A percentile compares a stretch with the other conserved stretches of the same genome.
Conservation (phyloP, 2,888 invertebrate genomes). For the Prionchulus punctatus region DNA sequence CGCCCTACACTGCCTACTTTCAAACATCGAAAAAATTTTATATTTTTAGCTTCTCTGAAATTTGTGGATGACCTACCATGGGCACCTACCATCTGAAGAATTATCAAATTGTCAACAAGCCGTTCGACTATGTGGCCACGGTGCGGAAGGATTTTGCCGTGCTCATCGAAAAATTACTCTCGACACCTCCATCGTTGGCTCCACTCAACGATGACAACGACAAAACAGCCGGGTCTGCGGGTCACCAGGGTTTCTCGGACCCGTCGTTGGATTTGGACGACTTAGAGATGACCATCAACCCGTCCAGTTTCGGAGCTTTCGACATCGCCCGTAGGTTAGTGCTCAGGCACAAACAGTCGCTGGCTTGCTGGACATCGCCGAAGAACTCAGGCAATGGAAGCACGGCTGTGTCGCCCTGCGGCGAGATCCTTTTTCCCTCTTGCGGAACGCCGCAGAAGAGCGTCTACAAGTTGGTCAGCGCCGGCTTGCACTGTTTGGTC, state of each 20-base stretch:
- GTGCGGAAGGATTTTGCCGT: neutral
- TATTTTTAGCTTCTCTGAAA: too few species aligned
- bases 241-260: neutral
- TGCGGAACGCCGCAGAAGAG: neutral
- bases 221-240: neutral
- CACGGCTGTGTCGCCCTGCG: neutral
- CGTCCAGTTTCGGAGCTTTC: conserved; percentile 1
- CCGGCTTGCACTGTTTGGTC: conserved; percentile 55
- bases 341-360: neutral
- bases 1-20: too few species aligned
- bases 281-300: neutral
- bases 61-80: too few species aligned
- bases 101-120: neutral
- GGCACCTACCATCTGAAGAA: neutral
- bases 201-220: too few species aligned
- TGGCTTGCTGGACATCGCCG: neutral
- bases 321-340: neutral
- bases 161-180: neutral
- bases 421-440: too few species aligned
- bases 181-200: neutral
- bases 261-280: neutral
- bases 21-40: too few species aligned
- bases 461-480: conserved; percentile 29
- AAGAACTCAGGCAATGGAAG: neutral
- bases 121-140: neutral